Percentiles rank a stretch among this genome's conserved stretches.
Conservation (phyloP, 2,888 invertebrate species). For the Vesta saturnalis region DNA sequence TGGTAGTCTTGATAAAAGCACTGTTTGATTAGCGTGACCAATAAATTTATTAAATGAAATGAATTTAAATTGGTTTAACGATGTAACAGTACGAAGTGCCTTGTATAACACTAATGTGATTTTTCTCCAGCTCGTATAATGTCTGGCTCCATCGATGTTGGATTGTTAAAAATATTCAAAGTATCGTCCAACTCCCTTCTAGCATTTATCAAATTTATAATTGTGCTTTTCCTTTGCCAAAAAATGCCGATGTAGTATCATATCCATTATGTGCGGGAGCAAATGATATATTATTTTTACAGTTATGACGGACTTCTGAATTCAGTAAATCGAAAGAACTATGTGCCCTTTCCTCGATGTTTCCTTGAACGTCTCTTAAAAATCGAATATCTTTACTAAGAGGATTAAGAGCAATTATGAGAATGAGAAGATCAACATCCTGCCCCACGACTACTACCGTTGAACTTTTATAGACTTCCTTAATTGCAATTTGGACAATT, state of each 20-base stretch:
- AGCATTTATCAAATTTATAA: neutral
- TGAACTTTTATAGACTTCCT: neutral
- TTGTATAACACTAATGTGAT: slow-evolving; percentile 29
- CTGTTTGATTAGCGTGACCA: slow-evolving; percentile 15
- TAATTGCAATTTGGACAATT: slow-evolving; percentile 7
- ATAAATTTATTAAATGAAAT: slow-evolving; percentile 14
- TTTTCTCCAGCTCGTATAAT: slow-evolving; percentile 23
- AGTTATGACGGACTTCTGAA: neutral
- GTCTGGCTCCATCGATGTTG: neutral
- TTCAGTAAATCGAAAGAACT: neutral
- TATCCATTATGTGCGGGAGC: neutral
- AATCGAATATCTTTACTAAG: neutral
- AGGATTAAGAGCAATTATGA: slow-evolving; percentile 4
- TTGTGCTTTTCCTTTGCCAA: neutral
- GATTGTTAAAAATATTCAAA: neutral
- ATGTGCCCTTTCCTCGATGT: neutral
- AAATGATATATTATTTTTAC: neutral
- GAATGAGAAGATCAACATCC: slow-evolving; percentile 4
- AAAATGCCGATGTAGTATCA: neutral
- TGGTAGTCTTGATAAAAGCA: slow-evolving; percentile 28
- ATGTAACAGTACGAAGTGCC: neutral
- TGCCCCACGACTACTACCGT: slow-evolving; percentile 4
- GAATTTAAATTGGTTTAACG: slow-evolving; percentile 19
- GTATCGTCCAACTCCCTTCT: neutral
- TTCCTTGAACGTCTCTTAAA: neutral